A percentile compares a stretch with the other conserved stretches of the same genome.
phyloP scores from a whole-genome alignment of 1,140 invertebrate genomes.

The Trichonephila clavata region DNA sequence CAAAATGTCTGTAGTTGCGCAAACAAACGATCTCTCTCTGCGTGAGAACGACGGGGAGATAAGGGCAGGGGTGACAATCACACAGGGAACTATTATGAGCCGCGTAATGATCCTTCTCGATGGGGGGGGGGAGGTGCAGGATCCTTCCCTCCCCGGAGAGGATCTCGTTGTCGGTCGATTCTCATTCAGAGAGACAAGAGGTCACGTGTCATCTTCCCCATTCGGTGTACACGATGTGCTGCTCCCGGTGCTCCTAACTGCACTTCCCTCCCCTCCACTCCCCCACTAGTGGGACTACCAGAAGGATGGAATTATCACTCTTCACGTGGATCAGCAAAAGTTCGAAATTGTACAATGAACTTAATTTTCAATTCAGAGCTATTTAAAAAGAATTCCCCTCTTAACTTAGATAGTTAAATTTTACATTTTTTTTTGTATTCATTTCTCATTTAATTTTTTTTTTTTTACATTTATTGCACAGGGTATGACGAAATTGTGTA shows the following conservation, averaged over 20 bases:
- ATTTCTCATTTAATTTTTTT: too few species aligned
- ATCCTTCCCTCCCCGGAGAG: background rate
- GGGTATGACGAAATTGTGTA: too few species aligned
- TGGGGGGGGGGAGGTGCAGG: too few species aligned
- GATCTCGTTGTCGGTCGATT: conserved; percentile 55
- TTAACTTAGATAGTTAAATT: too few species aligned
- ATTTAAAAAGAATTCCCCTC: too few species aligned
- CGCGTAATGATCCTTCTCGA: background rate
- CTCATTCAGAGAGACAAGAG: conserved; percentile 57
- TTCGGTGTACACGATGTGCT: background rate
- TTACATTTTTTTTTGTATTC: too few species aligned
- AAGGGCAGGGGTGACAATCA: background rate
- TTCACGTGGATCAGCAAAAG: background rate
- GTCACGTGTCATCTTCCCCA: conserved; percentile 48
- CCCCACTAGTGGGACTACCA: background rate
- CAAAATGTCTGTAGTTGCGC: too few species aligned
- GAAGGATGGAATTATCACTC: background rate
- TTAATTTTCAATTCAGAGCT: too few species aligned
- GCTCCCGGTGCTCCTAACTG: background rate
- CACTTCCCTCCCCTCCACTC: background rate
- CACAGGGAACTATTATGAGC: background rate
- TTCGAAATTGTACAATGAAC: too few species aligned
- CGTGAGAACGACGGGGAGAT: too few species aligned
- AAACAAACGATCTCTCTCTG: too few species aligned
- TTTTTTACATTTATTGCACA: too few species aligned